Conservation (phyloP, 2,797 vertebrate genomes). For the Mareca strepera region DNA sequence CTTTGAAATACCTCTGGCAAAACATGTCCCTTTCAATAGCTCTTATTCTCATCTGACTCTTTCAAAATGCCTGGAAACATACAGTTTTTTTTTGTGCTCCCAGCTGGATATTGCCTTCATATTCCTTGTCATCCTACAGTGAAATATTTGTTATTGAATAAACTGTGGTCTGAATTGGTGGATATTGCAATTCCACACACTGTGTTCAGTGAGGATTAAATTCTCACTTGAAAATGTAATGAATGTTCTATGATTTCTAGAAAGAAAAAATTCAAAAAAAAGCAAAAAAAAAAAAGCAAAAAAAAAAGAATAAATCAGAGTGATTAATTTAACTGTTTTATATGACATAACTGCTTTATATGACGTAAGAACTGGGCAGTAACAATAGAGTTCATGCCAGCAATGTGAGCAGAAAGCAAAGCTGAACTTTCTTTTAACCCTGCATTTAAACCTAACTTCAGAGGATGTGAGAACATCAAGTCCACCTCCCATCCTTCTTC, state of each 20-base stretch:
- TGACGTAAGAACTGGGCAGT: not conserved
- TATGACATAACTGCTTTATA: not conserved
- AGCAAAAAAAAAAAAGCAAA: too few species aligned
- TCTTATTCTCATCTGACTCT: not conserved
- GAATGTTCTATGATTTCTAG: not conserved
- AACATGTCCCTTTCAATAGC: not conserved
- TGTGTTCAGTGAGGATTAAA: not conserved
- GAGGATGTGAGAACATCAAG: not conserved
- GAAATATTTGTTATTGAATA: constrained; percentile 48
- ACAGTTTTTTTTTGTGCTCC: not conserved
- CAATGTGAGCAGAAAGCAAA: not conserved
- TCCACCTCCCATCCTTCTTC: not conserved
- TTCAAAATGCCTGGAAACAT: not conserved
- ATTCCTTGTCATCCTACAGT: not conserved
- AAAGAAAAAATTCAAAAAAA: not conserved
- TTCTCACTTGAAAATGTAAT: not conserved
- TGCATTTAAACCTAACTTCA: not conserved
- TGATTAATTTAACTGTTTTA: not conserved
- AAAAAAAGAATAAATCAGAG: not conserved
- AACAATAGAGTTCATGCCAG: not conserved
- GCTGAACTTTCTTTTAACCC: not conserved
- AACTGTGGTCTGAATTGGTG: constrained; percentile 24
- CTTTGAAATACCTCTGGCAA: constrained; percentile 27
- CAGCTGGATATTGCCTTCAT: not conserved
- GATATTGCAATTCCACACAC: not conserved